Evolutionary conservation across 2,797 vertebrate species (phyloP).

Genomic region (Tadarida brasiliensis): DNA sequence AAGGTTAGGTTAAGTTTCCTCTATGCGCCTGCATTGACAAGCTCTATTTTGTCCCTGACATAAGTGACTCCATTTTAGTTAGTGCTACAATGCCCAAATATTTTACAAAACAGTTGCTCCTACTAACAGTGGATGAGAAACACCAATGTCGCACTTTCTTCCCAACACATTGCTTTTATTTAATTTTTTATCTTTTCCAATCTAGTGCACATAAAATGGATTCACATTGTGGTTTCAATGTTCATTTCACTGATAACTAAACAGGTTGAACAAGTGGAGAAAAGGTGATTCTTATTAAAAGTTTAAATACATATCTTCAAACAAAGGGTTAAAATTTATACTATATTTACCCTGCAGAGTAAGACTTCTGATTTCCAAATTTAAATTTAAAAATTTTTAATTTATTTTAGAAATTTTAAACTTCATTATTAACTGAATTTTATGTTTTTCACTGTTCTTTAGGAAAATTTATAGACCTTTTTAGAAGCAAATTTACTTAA

Average conservation of each 20-base stretch:
- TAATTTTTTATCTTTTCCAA: not conserved
- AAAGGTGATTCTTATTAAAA: not conserved
- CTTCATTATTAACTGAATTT: not conserved
- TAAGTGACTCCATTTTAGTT: not conserved
- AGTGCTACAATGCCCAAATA: not conserved
- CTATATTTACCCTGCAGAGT: not conserved
- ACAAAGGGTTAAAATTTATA: not conserved
- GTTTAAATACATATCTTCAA: not conserved
- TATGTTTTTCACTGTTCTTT: not conserved
- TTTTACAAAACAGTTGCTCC: not conserved
- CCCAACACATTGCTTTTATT: not conserved
- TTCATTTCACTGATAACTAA: not conserved
- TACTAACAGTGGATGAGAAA: not conserved
- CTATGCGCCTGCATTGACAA: not conserved
- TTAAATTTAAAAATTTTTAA: not conserved
- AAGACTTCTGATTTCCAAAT: not conserved
- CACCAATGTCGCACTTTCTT: not conserved
- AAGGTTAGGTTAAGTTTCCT: not conserved
- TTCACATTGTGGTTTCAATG: not conserved
- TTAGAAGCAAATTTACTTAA: constrained; percentile 65
- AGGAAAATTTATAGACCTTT: constrained; percentile 46
- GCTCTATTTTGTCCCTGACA: not conserved
- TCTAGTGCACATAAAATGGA: not conserved
- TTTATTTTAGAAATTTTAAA: not conserved
- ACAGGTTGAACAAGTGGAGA: not conserved